Evolutionary conservation across 1,140 invertebrate genomes (phyloP).

Genomic region (Drosophila insularis): DNA sequence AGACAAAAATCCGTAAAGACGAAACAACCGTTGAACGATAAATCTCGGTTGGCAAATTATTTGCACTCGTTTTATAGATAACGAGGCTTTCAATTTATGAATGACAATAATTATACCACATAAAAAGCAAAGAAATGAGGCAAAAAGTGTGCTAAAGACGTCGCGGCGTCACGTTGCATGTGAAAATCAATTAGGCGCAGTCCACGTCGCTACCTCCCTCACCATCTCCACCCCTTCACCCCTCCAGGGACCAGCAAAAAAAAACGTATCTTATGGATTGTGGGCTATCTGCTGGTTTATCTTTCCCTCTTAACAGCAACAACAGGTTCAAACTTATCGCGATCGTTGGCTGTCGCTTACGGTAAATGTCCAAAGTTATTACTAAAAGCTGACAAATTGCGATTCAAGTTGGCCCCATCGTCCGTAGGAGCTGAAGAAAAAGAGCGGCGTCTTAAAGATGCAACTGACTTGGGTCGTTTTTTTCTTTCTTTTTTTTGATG

Average conservation of each 20-base stretch:
- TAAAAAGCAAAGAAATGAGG: constrained; percentile 29
- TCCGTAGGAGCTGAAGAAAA: too few relatives aligned
- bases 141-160: constrained; percentile 29
- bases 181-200: constrained; percentile 70
- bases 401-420: constrained; percentile 31
- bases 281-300: constrained; percentile 60
- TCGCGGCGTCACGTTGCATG: constrained; percentile 58
- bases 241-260: not conserved
- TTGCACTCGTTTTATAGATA: constrained; percentile 49
- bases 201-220: constrained; percentile 12
- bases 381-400: constrained; percentile 78
- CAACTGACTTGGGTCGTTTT: constrained; percentile 33
- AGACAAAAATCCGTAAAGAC: constrained; percentile 14
- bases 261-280: constrained; percentile 57
- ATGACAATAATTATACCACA: constrained; percentile 70
- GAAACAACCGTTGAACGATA: constrained; percentile 50
- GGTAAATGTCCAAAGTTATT: constrained; percentile 78
- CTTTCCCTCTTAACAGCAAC: constrained; percentile 36
- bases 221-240: too few relatives aligned
- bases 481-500: constrained; percentile 4
- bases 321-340: constrained; percentile 74
- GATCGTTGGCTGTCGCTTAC: constrained; percentile 61
- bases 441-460: constrained; percentile 11
- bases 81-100: constrained; percentile 66
- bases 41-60: constrained; percentile 48